Evolutionary conservation across 2,888 invertebrate species (phyloP), one percentile per base, ranked within the genome.

Genomic region (Apamea monoglypha): DNA sequence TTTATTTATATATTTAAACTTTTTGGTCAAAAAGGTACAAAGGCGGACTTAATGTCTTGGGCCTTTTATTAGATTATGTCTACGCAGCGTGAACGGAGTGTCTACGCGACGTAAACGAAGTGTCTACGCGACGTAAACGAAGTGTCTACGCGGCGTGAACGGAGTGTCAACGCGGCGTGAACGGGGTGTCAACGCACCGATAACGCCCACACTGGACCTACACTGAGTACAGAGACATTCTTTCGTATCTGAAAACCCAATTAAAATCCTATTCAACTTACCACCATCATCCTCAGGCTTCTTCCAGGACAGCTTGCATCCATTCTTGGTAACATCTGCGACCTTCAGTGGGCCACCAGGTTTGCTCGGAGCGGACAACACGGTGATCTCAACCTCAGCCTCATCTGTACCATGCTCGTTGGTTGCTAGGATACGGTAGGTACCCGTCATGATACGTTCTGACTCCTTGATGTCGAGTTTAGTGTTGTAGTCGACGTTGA

Each of bases 221-320:
- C 21, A 21, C 2, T 50, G 7, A 21, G 7, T 21, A 21, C 21
- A 50, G 50, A 50, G 18, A 50, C 18, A 50, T 50, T 50, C 6
- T 50, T 50, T 50, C 18, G 56, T 56, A 61, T n/a, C n/a, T 61
- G 6, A 44, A 68, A 44, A n/a, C n/a, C 21, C 21, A 21, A 56
- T 56, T n/a, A 21, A 53, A 47, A 44, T 18, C 14, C 6, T 8
- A 56, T 53, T 56, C 53, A 67, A 92, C 95, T 90, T 76, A 90
- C 99, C 99, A 91, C 99, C 99, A 95, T 99, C 99, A 93, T 99
- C 99, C 91, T 99, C 98, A 1, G 99, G 99, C 91, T 99, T 99
- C 91, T 99, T 98, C 99, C 99, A 99, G 87, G 98, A 98, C 73
- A 99, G 97, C 93, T 99, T 99, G 94, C 98, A 98, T 76, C 99